Evolutionary conservation across 2,113 vertebrate genomes (phyloP), one percentile per base, ranked within the genome.

Genomic region (Sebastes fasciatus): DNA sequence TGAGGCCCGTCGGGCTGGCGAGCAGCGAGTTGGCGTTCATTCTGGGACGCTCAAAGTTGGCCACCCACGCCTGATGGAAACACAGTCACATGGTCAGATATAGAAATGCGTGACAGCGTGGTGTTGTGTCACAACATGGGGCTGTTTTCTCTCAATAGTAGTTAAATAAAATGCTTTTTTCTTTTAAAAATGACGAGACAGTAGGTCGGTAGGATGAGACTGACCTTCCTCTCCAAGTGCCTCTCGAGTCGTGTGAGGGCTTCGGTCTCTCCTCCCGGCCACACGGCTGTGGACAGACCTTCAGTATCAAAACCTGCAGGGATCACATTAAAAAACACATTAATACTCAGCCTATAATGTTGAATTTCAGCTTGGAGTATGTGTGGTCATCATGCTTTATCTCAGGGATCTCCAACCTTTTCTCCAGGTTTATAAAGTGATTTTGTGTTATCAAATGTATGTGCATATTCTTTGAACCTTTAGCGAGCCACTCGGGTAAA

Each of bases 11-110:
- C 2, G 98, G 98, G 89, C 98, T 99, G 60, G 98, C 98, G 55
- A 99, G 95, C 72, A 99, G 95, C 19, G 98, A 99, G 91, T 98
- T 99, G 48, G 98, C 96, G 81, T 99, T 99, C 98, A 99, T 99
- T 86, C 98, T 95, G 68, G 98, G 98, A 84, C 98, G 97, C 94
- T 99, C 98, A 74, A 99, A 99, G 92, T 99, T 99, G 83, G 98
- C 98, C 63, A 99, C 98, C 98, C 98, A 99, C 43, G 98, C 98
- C 98, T 98, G 94, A 63, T 72, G 90, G 85, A 21, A 21, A 83
- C 40, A 78, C 23, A 62, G 46, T 2, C 11, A 51, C 51, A 75
- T n/a, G 26, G 66, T 55, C 45, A 74, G 61, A 76, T 16, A 48
- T 3, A 26, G 14, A 58, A 34, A 26, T 26, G 26, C 26, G 2